These are phyloP conservation scores for Gymnoscelis rufifasciata DNA, from an alignment of 2,888 invertebrate genomes.

Conservation along the genomic window DNA sequence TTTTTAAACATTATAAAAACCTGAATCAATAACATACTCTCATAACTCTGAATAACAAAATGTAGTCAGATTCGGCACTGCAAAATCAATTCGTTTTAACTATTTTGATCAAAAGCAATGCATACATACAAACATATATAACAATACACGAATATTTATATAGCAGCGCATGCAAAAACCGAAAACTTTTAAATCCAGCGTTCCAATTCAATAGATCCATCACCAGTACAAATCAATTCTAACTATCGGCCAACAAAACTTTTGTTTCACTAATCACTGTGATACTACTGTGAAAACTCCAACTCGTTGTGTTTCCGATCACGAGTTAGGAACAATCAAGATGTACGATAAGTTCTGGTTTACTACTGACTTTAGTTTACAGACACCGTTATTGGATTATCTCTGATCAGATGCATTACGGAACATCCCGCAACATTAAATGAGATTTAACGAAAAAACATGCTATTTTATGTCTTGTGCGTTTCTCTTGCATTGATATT, in stretches of 20 bases:
- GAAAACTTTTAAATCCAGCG: background rate
- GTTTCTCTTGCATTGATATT: background rate
- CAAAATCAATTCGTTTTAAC: too few species aligned
- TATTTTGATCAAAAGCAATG: too few species aligned
- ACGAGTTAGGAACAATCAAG: constrained; percentile 65
- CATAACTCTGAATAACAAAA: too few species aligned
- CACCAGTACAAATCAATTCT: constrained; percentile 10
- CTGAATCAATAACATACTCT: too few species aligned
- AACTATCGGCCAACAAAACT: constrained; percentile 25
- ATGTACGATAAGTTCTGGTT: constrained; percentile 39
- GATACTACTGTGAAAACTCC: constrained; percentile 38
- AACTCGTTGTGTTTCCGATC: constrained; percentile 50
- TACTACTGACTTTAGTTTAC: constrained; percentile 22
- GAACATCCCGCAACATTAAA: too few species aligned
- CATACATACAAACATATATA: too few species aligned
- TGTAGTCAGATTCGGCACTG: too few species aligned
- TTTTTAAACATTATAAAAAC: too few species aligned
- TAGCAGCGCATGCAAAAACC: too few species aligned
- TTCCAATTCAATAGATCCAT: background rate
- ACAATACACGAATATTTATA: too few species aligned
- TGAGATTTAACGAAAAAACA: too few species aligned
- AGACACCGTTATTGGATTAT: constrained; percentile 12
- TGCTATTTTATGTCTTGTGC: too few species aligned
- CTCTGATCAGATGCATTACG: background rate
- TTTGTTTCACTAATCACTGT: constrained; percentile 38